Base-by-base conservation (phyloP, 2,113 vertebrate genomes). In the Stigmatopora argus region DNA sequence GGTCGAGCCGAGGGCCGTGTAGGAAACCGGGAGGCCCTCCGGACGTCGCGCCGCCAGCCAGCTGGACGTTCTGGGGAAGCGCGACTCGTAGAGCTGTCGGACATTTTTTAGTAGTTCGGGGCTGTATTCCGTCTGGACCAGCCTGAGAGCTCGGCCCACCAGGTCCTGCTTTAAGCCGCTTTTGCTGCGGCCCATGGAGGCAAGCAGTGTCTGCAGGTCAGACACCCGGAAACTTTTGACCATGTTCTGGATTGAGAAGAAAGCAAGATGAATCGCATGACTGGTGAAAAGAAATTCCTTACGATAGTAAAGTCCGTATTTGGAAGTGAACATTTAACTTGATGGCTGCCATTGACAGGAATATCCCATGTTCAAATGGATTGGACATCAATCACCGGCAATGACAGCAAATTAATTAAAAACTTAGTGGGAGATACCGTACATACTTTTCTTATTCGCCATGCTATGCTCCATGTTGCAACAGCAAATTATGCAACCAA, bases 161-260 rank as follows among this genome's bases (percentile, higher is more conserved):
- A 99, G 93, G 78, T 99, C 97, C 68, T 99, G 97, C 85, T 99
- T 99, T 80, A 98, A 91, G 65, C 97, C 97, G 17, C 97, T 99
- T 89, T 99, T 99, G 90, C 95, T 99, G 84, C 96, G 94, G 66
- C 97, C 97, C 78, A 98, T 98, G 18, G 95, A 99, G 80, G 96
- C 94, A 85, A 99, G 90, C 85, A 99, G 92, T 73, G 96, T 96
- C 90, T 99, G 97, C 83, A 99, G 95, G 90, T 99, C 97, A 78
- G 96, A 98, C 76, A 99, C 96, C 85, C 97, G 92, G 89, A 99
- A 99, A 91, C 96, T 97, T 94, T 98, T 98, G 86, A 99, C 96
- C 97, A 99, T 99, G 91, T 99, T 98, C 97, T 99, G 62, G 0
- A 55, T 51, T 1, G 59, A 77, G 34, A 74, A 83, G 73, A 65